Conservation (phyloP, 2,113 vertebrate genomes). For the Motacilla tschutschensis region DNA sequence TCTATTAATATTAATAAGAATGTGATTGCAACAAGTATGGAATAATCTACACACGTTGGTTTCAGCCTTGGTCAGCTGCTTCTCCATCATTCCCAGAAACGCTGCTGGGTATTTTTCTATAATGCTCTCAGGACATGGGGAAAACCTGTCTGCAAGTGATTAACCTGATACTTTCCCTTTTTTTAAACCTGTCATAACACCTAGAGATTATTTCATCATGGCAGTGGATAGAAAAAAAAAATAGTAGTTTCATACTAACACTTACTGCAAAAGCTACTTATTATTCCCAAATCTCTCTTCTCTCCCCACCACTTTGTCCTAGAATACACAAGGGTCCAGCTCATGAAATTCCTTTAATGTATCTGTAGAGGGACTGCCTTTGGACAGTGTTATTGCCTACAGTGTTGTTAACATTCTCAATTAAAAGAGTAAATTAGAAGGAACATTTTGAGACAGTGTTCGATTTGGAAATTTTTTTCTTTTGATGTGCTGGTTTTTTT, state of each 20-base stretch:
- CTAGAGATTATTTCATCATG: background rate
- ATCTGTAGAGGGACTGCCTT: background rate
- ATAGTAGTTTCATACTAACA: background rate
- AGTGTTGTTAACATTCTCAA: background rate
- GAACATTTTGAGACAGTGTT: background rate
- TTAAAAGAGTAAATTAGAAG: background rate
- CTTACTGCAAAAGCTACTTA: background rate
- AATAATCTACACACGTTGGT: background rate
- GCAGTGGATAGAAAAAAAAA: background rate
- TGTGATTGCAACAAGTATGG: background rate
- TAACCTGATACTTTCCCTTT: background rate
- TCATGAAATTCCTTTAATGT: background rate
- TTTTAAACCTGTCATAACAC: background rate
- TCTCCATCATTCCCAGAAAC: background rate
- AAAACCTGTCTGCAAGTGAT: background rate
- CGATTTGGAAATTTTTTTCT: background rate
- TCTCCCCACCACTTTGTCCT: background rate
- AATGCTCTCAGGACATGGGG: background rate
- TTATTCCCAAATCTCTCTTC: background rate
- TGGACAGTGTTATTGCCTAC: background rate
- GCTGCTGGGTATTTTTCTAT: background rate
- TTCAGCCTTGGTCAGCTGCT: background rate
- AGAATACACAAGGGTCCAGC: background rate
- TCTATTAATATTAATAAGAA: conserved; percentile 32
- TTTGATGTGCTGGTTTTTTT: background rate